Conservation (phyloP, 2,888 invertebrate species). For the Dioctria rufipes region DNA sequence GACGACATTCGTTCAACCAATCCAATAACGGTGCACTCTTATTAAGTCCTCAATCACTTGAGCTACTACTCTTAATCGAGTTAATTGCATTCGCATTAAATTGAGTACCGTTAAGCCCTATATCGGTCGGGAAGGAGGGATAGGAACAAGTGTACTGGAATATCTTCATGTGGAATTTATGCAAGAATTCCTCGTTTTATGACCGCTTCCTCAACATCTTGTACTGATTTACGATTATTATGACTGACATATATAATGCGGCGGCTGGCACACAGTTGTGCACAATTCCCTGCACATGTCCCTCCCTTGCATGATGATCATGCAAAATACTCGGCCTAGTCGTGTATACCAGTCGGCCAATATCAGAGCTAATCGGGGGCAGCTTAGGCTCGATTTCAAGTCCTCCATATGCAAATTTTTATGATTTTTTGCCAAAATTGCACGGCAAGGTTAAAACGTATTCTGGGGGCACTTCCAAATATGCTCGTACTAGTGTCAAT, state of each 20-base stretch:
- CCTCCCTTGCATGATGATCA: not conserved
- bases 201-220: constrained; percentile 33
- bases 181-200: constrained; percentile 44
- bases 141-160: not conserved
- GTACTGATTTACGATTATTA: constrained; percentile 54
- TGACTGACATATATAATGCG: constrained; percentile 52
- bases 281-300: constrained; percentile 42
- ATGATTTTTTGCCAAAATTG: constrained; percentile 13
- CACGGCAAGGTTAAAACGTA: constrained; percentile 1
- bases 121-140: too few relatives aligned
- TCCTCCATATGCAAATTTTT: constrained; percentile 7
- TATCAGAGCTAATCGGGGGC: not conserved
- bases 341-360: not conserved
- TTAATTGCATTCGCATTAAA: constrained; percentile 40
- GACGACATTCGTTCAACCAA: not conserved
- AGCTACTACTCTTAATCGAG: constrained; percentile 36
- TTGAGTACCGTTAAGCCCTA: constrained; percentile 26
- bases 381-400: constrained; percentile 10
- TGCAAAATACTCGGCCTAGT: not conserved
- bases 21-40: constrained; percentile 25
- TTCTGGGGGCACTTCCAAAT: constrained; percentile 15
- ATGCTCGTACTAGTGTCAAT: not conserved
- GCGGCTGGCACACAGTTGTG: not conserved
- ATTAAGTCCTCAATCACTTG: constrained; percentile 41
- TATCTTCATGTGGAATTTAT: constrained; percentile 36